These are phyloP conservation scores for Morpho helenor DNA, from an alignment of 2,888 invertebrate genomes.

Conservation along the genomic window DNA sequence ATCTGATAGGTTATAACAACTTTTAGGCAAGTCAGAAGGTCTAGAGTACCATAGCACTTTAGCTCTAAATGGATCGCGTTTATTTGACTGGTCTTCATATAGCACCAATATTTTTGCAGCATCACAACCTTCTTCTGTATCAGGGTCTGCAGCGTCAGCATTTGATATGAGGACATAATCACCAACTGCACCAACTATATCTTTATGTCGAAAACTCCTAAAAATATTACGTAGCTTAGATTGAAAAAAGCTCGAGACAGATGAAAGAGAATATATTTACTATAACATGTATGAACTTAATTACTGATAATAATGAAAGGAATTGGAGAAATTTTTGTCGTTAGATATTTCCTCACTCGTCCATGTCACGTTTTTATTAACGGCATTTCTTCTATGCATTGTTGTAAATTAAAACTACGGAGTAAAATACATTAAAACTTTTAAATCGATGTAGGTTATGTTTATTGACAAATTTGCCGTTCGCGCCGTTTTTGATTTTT, in stretches of 20 bases:
- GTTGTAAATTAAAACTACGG: constrained; percentile 3
- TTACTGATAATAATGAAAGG: constrained; percentile 61
- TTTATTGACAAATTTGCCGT: constrained; percentile 22
- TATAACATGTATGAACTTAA: constrained; percentile 28
- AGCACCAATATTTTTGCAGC: constrained; percentile 69
- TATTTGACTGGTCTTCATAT: constrained; percentile 64
- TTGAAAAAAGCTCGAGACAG: too few species aligned
- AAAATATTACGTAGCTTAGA: constrained; percentile 14
- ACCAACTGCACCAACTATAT: constrained; percentile 61
- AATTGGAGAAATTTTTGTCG: constrained; percentile 48
- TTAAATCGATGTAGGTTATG: neutral
- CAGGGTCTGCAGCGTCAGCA: constrained; percentile 80
- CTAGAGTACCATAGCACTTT: constrained; percentile 75
- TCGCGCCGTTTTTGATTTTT: constrained; percentile 3
- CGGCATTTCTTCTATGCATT: constrained; percentile 40
- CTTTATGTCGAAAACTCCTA: constrained; percentile 66
- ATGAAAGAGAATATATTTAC: too few species aligned
- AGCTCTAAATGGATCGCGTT: constrained; percentile 65
- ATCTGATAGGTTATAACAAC: constrained; percentile 47
- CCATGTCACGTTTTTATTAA: constrained; percentile 56
- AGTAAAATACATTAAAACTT: neutral
- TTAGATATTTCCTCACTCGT: constrained; percentile 56
- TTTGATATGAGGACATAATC: constrained; percentile 81
- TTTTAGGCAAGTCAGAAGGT: constrained; percentile 57
- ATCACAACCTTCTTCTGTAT: constrained; percentile 79